phyloP scores from a whole-genome alignment of 2,888 invertebrate genomes.

The Dasypolia templi region DNA sequence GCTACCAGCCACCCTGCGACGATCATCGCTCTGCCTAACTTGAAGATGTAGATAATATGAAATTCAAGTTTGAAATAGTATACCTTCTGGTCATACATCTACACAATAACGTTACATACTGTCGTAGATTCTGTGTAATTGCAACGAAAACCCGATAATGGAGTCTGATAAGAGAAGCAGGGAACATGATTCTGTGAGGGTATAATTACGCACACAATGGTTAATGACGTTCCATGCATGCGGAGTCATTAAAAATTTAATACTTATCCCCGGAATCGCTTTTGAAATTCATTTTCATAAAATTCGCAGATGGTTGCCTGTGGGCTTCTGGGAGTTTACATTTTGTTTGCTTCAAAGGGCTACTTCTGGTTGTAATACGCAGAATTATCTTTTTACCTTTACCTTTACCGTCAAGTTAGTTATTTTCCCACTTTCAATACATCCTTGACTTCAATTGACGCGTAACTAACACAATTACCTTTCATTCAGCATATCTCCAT shows the following conservation, averaged over 20 bases:
- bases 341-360: slow-evolving; percentile 1
- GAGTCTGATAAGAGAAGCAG: slow-evolving; percentile 54
- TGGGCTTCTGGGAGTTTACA: slow-evolving; percentile 7
- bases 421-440: background rate
- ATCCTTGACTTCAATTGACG: background rate
- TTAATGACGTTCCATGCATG: slow-evolving; percentile 46
- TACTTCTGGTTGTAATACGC: background rate
- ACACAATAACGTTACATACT: slow-evolving; percentile 17
- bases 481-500: background rate
- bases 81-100: slow-evolving; percentile 39
- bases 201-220: slow-evolving; percentile 57
- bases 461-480: background rate
- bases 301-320: slow-evolving; percentile 17
- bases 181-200: slow-evolving; percentile 41
- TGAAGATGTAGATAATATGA: too few species aligned
- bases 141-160: slow-evolving; percentile 71
- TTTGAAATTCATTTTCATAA: slow-evolving; percentile 37
- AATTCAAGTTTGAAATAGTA: background rate
- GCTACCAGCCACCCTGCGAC: too few species aligned
- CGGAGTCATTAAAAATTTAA: slow-evolving; percentile 48
- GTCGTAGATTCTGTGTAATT: slow-evolving; percentile 68
- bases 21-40: background rate
- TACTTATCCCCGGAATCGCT: slow-evolving; percentile 26
- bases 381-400: background rate
- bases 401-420: background rate